phyloP scores from a whole-genome alignment of 2,888 invertebrate species.

The Melolontha melolontha region DNA sequence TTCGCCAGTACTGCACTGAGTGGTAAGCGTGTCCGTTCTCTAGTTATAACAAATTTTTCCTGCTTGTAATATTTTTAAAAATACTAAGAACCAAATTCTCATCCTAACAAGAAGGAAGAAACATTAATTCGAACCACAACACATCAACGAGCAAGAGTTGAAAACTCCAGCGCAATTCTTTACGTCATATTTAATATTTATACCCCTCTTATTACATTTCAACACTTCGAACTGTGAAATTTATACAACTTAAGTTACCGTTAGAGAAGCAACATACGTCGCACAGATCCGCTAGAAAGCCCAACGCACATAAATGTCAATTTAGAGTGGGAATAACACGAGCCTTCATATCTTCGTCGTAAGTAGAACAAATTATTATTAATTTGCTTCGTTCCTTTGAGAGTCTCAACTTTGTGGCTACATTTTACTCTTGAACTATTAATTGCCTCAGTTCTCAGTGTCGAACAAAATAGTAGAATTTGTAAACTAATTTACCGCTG shows the following conservation, averaged over 20 bases:
- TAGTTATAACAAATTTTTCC: no score
- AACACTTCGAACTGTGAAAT: no score
- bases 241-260: background rate
- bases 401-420: background rate
- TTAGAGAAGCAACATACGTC: background rate
- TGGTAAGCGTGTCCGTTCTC: no score
- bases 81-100: no score
- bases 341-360: slow-evolving; percentile 13
- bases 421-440: slow-evolving; percentile 7
- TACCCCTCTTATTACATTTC: no score
- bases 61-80: no score
- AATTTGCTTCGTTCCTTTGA: slow-evolving; percentile 32
- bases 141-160: no score
- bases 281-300: background rate
- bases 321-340: slow-evolving; percentile 21
- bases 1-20: no score
- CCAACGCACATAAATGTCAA: slow-evolving; percentile 28
- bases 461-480: background rate
- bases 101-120: no score
- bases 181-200: background rate
- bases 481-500: background rate
- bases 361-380: slow-evolving; percentile 25
- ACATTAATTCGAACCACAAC: no score
- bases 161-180: no score
- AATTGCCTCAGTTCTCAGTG: slow-evolving; percentile 1